A percentile compares a stretch with the other conserved stretches of the same genome.
Conservation (phyloP, 2,888 invertebrate species). For the Sarcophaga caerulescens region DNA sequence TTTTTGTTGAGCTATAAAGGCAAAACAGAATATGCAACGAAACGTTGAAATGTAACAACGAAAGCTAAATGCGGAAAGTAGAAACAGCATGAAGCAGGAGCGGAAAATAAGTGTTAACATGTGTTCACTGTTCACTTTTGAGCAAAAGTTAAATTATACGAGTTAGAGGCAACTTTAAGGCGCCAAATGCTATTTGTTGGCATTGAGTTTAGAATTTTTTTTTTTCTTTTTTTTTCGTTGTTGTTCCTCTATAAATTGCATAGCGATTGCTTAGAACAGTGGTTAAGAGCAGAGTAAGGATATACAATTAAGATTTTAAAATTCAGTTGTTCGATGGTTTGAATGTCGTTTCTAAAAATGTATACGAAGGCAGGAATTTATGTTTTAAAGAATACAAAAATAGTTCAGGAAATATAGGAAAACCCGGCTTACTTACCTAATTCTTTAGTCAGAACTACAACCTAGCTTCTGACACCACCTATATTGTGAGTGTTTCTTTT, state of each 20-base stretch:
- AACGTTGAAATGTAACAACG: background rate
- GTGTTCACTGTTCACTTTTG: constrained; percentile 35
- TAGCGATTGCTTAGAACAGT: background rate
- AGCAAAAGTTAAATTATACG: constrained; percentile 38
- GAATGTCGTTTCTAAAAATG: no score
- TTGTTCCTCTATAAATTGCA: background rate
- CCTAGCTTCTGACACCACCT: no score
- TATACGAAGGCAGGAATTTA: no score
- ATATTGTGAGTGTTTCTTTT: no score
- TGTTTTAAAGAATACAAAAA: no score
- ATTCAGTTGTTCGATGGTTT: no score
- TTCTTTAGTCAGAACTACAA: no score
- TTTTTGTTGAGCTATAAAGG: background rate
- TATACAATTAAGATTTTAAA: no score
- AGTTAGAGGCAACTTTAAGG: constrained; percentile 32
- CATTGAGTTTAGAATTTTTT: background rate
- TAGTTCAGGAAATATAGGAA: no score
- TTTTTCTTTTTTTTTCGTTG: constrained; percentile 3
- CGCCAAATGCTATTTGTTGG: constrained; percentile 35
- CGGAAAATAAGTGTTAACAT: constrained; percentile 55
- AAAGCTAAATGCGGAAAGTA: background rate
- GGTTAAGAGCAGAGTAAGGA: background rate
- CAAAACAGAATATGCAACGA: background rate
- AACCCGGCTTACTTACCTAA: no score
- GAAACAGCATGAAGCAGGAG: background rate